Evolutionary conservation across 2,888 invertebrate species (phyloP), one percentile per base, ranked within the genome.

Genomic region (Drosophila picticornis): DNA sequence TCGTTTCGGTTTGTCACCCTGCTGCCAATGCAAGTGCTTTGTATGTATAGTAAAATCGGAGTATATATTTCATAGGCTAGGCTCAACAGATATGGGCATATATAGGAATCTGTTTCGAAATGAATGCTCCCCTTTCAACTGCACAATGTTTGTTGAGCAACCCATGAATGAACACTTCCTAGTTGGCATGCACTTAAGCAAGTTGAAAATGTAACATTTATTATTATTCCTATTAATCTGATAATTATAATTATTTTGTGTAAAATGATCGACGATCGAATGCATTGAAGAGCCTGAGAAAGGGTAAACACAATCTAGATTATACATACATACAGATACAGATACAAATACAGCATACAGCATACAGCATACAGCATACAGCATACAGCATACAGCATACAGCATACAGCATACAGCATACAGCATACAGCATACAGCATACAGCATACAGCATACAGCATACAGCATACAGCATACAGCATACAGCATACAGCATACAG

Each of bases 321-420:
- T 40, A 40, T 5, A 2, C n/a, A 46, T n/a, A n/a, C n/a, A n/a
- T n/a, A n/a, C n/a, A n/a, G n/a, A n/a, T n/a, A n/a, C n/a, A n/a
- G n/a, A n/a, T n/a, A n/a, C n/a, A n/a, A n/a, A n/a, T 29, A 29
- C 31, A 31, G 31, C n/a, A 46, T 53, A 53, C 25, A 50, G 19
- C n/a, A 19, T 16, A 36, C 36, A 66, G 59, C n/a, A 10, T 13
- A 13, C 40, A n/a, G 40, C n/a, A n/a, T n/a, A n/a, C n/a, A 43
- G 43, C 40, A 43, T 29, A 29, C 31, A 31, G 31, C n/a, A 46
- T 53, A 53, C 25, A 50, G 19, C n/a, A 19, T 16, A 36, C 36
- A 66, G 59, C n/a, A 10, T 13, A 13, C 40, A n/a, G 40, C n/a
- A n/a, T n/a, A n/a, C n/a, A 43, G 43, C 40, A 43, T 29, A 29